Conservation (phyloP, 2,888 invertebrate species). For the Hirudinaria manillensis region DNA sequence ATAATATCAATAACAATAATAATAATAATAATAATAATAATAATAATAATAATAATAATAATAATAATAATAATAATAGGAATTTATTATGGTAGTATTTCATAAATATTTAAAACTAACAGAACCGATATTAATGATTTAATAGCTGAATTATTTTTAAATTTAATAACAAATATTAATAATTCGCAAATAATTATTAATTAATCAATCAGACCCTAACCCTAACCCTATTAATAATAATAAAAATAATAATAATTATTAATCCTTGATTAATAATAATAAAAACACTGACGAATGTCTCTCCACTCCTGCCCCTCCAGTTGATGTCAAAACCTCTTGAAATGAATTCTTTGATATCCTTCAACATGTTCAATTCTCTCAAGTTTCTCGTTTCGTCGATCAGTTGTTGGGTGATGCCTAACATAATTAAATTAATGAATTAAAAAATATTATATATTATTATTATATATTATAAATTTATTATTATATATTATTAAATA, state of each 20-base stretch:
- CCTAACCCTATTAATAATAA: not conserved
- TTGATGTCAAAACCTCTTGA: not conserved
- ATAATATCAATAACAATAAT: not conserved
- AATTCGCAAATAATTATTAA: too few species aligned
- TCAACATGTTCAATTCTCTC: constrained; percentile 83
- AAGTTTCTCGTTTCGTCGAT: constrained; percentile 90
- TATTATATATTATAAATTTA: too few species aligned
- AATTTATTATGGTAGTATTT: too few species aligned
- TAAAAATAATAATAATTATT: not conserved
- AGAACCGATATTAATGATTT: too few species aligned
- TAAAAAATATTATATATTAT: not conserved
- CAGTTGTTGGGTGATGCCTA: constrained; percentile 60
- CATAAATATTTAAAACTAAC: too few species aligned
- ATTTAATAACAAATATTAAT: too few species aligned
- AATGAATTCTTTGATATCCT: constrained; percentile 66
- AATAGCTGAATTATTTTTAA: too few species aligned
- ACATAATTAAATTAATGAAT: not conserved
- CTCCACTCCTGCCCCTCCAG: constrained; percentile 25
- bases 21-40: too few species aligned
- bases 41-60: too few species aligned
- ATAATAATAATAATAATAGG: too few species aligned
- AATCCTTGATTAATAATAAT: not conserved
- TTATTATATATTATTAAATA: too few species aligned
- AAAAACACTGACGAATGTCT: constrained; percentile 19
- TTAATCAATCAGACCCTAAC: too few species aligned